Percentiles rank a stretch among this genome's conserved stretches.
Evolutionary conservation across 1,140 invertebrate species (phyloP).

Genomic region (Drosophila ohnishii): DNA sequence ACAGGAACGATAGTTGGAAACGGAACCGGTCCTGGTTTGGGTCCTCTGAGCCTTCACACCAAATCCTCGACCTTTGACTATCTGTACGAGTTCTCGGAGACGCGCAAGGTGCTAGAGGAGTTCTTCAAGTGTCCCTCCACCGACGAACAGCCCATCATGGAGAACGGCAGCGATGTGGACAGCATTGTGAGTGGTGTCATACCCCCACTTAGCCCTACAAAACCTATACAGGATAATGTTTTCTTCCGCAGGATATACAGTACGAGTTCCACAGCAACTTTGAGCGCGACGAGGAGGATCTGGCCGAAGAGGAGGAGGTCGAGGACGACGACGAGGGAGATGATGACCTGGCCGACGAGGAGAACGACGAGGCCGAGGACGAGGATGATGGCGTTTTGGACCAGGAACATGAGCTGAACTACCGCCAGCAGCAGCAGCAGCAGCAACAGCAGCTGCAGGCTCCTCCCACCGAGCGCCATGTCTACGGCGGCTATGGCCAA

Average conservation of each 20-base stretch:
- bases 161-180: conserved; percentile 80
- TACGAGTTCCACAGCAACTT: conserved; percentile 82
- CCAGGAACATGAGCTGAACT: conserved; percentile 53
- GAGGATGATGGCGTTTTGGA: conserved; percentile 60
- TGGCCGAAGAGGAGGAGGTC: conserved; percentile 65
- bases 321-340: conserved; percentile 66
- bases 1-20: neutral
- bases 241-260: conserved; percentile 70
- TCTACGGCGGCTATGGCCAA: conserved; percentile 44
- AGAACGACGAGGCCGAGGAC: conserved; percentile 65
- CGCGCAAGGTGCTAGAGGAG: conserved; percentile 95
- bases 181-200: conserved; percentile 74
- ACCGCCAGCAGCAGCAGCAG: conserved; percentile 58
- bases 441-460: conserved; percentile 27
- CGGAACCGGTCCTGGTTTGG: conserved; percentile 9
- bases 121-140: conserved; percentile 92
- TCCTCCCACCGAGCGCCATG: conserved; percentile 46
- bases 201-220: no score
- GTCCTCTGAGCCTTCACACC: conserved; percentile 83
- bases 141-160: conserved; percentile 84
- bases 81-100: conserved; percentile 95
- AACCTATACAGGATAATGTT: neutral
- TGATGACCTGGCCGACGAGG: conserved; percentile 52
- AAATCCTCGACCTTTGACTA: conserved; percentile 90
- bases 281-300: conserved; percentile 74